Base-by-base conservation (phyloP, 2,888 invertebrate species). In the Sarcophaga variegata region DNA sequence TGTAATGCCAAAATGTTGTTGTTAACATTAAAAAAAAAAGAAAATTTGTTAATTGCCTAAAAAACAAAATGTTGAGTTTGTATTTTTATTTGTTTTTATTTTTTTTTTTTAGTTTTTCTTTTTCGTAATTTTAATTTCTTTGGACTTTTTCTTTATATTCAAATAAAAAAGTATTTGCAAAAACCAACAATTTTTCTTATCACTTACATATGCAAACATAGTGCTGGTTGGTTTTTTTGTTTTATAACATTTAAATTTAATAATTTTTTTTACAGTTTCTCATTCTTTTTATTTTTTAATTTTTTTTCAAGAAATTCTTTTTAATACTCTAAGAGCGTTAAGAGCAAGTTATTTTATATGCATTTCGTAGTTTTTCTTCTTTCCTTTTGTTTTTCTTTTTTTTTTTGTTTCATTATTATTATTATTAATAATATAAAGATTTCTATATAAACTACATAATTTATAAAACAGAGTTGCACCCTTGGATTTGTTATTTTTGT, bases 401-500 rank as follows among this genome's bases (percentile, higher is more conserved):
- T 62, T 74, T 69, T 22, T 70, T 22, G 4, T 47, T 37, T 37
- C 8, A 8, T 8, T 54, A 54, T 14, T 54, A 17, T 54, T 74
- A 72, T 59, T 66, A 45, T 70, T 59, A 60, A 60, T 62, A 47
- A 14, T 66, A 60, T 54, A 54, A 14, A 54, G 54, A 83, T 77
- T 72, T 77, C 59, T 79, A 84, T 84, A 79, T 81, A 82, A 86
- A 78, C 87, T 84, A 83, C 82, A 87, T 81, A 79, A 84, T 81
- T 86, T 86, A 78, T 88, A 86, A 82, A 75, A 83, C 86, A 87
- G 87, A 87, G 82, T 88, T 88, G 87, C 87, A 88, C 88, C 88
- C 86, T 84, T 84, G 83, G 69, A 81, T 37, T 37, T 37, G 37
- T 37, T 37, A 8, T 37, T 37, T 37, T 37, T 37, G 37, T 37